phyloP scores from a whole-genome alignment of 2,797 vertebrate species.

The Platalea minor region DNA sequence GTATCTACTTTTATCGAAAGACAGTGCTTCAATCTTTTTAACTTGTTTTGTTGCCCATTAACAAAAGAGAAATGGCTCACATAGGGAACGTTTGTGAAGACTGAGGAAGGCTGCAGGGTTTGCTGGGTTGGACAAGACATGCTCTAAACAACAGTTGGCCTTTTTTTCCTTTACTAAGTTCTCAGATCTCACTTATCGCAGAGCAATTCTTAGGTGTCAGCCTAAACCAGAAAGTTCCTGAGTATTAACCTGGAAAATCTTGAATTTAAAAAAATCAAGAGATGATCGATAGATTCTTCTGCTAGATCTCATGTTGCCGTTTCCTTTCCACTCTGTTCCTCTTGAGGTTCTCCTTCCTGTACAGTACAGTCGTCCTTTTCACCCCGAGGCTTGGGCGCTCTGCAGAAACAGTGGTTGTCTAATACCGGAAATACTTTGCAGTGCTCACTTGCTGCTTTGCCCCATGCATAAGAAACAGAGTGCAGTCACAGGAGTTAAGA shows the following conservation, averaged over 20 bases:
- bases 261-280: neutral
- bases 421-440: neutral
- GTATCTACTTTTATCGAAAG: neutral
- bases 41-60: neutral
- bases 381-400: neutral
- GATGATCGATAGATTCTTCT: neutral
- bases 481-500: neutral
- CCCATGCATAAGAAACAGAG: neutral
- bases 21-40: neutral
- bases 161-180: neutral
- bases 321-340: neutral
- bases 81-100: neutral
- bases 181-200: neutral
- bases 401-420: constrained; percentile 34
- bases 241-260: neutral
- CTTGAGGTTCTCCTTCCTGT: constrained; percentile 1
- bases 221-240: neutral
- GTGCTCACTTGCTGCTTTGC: neutral
- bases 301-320: neutral
- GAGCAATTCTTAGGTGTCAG: neutral
- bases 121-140: neutral
- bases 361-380: neutral
- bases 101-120: neutral
- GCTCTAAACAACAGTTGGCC: neutral
- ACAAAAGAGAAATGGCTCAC: neutral